Percentiles rank a stretch among this genome's conserved stretches.
Conservation (phyloP, 53 echinoderm and acorn worm species). For the Holothuria scabra region DNA sequence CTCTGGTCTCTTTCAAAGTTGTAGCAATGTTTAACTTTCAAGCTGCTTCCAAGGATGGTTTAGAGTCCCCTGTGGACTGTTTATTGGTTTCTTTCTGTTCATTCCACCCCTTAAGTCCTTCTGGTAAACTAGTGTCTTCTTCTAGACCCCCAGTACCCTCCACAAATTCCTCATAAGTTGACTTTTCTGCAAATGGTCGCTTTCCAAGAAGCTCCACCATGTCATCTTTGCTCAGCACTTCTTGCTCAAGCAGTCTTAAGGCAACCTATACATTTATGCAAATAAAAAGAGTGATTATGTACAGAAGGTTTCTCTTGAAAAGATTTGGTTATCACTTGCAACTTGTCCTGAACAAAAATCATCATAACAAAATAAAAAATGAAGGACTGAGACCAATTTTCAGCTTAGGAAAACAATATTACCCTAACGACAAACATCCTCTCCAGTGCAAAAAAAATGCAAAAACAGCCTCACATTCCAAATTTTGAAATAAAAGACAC, state of each 20-base stretch:
- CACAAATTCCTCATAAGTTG: slow-evolving; percentile 99
- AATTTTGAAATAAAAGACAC: too few relatives aligned
- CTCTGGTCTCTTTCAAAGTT: too few relatives aligned
- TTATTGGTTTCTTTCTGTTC: slow-evolving; percentile 69
- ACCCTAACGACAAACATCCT: too few relatives aligned
- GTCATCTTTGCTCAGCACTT: slow-evolving; percentile 97
- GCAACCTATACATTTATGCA: slow-evolving; percentile 71
- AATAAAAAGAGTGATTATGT: not conserved
- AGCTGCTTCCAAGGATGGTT: slow-evolving; percentile 59
- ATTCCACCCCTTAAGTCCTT: slow-evolving; percentile 96
- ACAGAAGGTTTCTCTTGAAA: not conserved
- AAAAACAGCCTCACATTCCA: too few relatives aligned
- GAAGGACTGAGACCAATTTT: too few relatives aligned
- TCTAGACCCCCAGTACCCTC: slow-evolving; percentile 97
- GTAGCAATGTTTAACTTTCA: slow-evolving; percentile 11
- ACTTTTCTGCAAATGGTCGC: slow-evolving; percentile 93
- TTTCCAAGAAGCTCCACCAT: slow-evolving; percentile 95
- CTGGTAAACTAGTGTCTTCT: slow-evolving; percentile 88
- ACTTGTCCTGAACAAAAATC: too few relatives aligned
- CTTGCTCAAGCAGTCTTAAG: slow-evolving; percentile 75
- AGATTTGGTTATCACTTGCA: too few relatives aligned
- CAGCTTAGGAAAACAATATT: too few relatives aligned
- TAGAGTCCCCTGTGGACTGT: slow-evolving; percentile 53
- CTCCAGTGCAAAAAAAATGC: too few relatives aligned
- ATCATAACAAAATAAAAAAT: too few relatives aligned